These are phyloP conservation scores for Mythimna lalbum DNA, from an alignment of 2,888 invertebrate genomes.

Conservation along the genomic window DNA sequence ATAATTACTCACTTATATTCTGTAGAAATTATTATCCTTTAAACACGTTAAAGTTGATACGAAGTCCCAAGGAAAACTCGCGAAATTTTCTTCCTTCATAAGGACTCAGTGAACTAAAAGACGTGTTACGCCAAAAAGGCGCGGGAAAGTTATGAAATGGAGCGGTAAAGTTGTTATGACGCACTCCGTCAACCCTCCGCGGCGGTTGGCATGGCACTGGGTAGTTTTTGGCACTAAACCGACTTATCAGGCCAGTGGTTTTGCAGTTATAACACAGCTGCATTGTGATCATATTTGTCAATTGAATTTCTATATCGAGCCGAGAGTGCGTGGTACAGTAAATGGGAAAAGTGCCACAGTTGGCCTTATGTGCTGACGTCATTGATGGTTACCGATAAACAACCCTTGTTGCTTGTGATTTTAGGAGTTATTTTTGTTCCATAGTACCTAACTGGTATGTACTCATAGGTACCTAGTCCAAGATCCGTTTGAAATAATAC, in stretches of 20 bases:
- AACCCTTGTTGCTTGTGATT: constrained; percentile 1
- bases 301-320: constrained; percentile 64
- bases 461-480: not conserved
- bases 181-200: constrained; percentile 75
- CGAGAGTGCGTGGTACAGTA: constrained; percentile 33
- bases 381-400: constrained; percentile 24
- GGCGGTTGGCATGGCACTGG: constrained; percentile 81
- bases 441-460: not conserved
- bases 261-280: constrained; percentile 65
- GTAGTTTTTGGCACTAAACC: constrained; percentile 81
- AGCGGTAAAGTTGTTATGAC: constrained; percentile 52
- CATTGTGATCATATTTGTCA: constrained; percentile 65
- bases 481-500: not conserved
- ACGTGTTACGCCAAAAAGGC: constrained; percentile 70
- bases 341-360: constrained; percentile 54
- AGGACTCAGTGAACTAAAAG: constrained; percentile 75
- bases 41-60: constrained; percentile 75
- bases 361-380: constrained; percentile 37
- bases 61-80: constrained; percentile 75
- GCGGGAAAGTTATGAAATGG: constrained; percentile 69
- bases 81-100: constrained; percentile 84
- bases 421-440: constrained; percentile 10
- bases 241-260: constrained; percentile 72
- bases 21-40: constrained; percentile 86
- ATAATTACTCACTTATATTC: constrained; percentile 79